phyloP scores from a whole-genome alignment of 2,888 invertebrate genomes.

The Lamproptera curius region DNA sequence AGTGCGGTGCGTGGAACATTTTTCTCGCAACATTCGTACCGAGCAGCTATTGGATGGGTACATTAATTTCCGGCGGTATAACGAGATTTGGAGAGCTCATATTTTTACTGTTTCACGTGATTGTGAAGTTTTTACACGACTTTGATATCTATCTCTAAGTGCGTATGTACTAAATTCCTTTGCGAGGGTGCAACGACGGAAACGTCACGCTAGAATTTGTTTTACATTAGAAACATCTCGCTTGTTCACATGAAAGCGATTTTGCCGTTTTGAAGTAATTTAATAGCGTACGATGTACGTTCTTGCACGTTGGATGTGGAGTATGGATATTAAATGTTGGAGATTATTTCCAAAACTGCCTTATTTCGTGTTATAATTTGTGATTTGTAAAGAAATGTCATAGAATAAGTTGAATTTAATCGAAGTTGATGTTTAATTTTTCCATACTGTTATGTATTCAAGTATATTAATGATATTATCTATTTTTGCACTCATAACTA shows the following conservation, averaged over 20 bases:
- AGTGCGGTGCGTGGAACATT: background rate
- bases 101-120: constrained; percentile 14
- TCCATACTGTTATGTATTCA: no score
- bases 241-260: background rate
- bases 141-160: background rate
- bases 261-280: background rate
- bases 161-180: background rate
- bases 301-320: no score
- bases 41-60: constrained; percentile 13
- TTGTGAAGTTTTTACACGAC: background rate
- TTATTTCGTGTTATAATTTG: no score
- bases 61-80: constrained; percentile 31
- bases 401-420: no score
- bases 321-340: no score
- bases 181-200: background rate
- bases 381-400: no score
- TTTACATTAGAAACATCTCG: background rate
- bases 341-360: no score
- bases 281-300: background rate
- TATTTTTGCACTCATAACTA: no score
- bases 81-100: constrained; percentile 29
- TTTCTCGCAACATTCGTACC: background rate
- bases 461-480: no score
- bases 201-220: constrained; percentile 2
- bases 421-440: no score